Percentiles rank a stretch among this genome's conserved stretches.
Conservation (phyloP, 2,113 vertebrate species). For the Eidolon helvum region DNA sequence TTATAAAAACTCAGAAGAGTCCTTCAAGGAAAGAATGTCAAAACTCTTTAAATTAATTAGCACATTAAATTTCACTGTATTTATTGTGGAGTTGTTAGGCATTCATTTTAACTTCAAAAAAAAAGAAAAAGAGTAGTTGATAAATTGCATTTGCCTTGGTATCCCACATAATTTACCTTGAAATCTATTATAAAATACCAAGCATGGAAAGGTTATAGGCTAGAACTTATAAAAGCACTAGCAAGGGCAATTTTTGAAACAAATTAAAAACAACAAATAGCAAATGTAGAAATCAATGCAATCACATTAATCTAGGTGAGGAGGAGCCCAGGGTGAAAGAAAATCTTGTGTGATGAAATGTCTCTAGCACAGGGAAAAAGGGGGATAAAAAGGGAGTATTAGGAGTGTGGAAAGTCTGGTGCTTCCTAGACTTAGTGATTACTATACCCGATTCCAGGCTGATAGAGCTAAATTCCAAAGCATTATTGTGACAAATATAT, state of each 20-base stretch:
- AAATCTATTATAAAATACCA: conserved; percentile 1
- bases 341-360: not conserved
- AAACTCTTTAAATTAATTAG: conserved; percentile 22
- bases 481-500: not conserved
- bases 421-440: not conserved
- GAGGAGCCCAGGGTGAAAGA: not conserved
- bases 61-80: conserved; percentile 20
- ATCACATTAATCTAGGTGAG: not conserved
- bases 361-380: not conserved
- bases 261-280: not conserved
- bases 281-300: not conserved
- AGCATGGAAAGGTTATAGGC: not conserved
- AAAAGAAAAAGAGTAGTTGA: not conserved
- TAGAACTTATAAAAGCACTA: not conserved
- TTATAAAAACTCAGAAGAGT: conserved; percentile 23
- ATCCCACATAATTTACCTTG: not conserved
- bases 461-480: not conserved
- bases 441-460: not conserved
- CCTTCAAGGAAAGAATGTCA: conserved; percentile 35
- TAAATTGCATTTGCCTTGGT: conserved; percentile 31
- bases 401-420: not conserved
- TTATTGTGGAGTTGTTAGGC: not conserved
- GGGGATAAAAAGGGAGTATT: too few species aligned
- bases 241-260: not conserved
- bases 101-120: conserved; percentile 55